Evolutionary conservation across 2,888 invertebrate species (phyloP).

Genomic region (Thereva unica): DNA sequence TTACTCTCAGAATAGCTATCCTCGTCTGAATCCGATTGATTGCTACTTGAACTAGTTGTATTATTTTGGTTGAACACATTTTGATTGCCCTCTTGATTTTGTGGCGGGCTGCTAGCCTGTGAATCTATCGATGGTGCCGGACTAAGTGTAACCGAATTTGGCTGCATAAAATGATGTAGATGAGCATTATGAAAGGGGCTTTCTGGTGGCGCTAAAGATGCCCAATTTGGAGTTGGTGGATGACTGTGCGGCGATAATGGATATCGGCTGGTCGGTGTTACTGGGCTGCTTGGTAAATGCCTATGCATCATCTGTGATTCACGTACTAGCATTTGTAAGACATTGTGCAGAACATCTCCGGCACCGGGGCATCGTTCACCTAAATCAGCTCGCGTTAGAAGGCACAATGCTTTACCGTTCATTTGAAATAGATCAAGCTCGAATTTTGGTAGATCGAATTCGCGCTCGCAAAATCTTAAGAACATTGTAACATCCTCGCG

Average conservation of each 20-base stretch:
- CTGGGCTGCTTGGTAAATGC: constrained; percentile 79
- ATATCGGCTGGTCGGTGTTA: constrained; percentile 81
- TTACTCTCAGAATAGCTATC: constrained; percentile 64
- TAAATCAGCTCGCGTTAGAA: constrained; percentile 86
- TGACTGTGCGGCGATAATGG: constrained; percentile 81
- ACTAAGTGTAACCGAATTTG: constrained; percentile 86
- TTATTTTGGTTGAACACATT: constrained; percentile 46
- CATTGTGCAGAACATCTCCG: constrained; percentile 93
- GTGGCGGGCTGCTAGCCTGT: constrained; percentile 84
- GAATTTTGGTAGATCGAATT: constrained; percentile 88
- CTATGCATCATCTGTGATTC: constrained; percentile 78
- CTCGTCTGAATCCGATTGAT: constrained; percentile 83
- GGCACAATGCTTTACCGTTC: constrained; percentile 94
- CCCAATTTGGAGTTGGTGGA: constrained; percentile 80
- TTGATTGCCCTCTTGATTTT: constrained; percentile 62
- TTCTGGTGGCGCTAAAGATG: constrained; percentile 60
- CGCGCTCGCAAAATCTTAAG: constrained; percentile 87
- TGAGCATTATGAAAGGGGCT: constrained; percentile 62
- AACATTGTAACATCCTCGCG: constrained; percentile 87
- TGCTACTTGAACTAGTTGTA: constrained; percentile 69
- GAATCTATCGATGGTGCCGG: constrained; percentile 90
- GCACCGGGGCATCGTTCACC: constrained; percentile 90
- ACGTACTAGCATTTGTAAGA: constrained; percentile 82
- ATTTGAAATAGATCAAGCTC: constrained; percentile 94
- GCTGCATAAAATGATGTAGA: constrained; percentile 74